These are phyloP conservation scores for Zosterops hypoxanthus DNA, from an alignment of 2,113 vertebrate genomes.

Conservation along the genomic window DNA sequence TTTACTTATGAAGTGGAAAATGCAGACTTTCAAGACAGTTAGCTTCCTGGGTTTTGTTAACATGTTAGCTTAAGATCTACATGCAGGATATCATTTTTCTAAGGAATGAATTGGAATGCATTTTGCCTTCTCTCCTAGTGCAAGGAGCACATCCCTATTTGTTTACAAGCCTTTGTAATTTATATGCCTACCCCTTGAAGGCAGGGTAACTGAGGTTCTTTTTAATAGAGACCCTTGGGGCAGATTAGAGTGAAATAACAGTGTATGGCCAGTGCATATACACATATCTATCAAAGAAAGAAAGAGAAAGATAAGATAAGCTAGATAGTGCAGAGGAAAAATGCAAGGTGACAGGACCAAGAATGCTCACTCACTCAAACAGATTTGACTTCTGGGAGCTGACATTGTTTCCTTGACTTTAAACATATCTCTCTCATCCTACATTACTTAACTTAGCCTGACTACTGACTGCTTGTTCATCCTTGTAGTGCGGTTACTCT, in stretches of 20 bases:
- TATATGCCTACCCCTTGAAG: neutral
- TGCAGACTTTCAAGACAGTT: neutral
- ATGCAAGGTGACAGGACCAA: neutral
- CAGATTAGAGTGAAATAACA: neutral
- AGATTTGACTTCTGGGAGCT: neutral
- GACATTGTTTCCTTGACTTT: neutral
- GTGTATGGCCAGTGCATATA: neutral
- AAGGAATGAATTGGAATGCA: neutral
- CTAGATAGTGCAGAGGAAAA: neutral
- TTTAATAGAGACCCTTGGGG: neutral
- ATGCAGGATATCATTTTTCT: rapidly evolving
- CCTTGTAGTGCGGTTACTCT: neutral
- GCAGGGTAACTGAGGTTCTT: neutral
- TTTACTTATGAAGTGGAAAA: neutral
- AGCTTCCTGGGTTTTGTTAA: neutral
- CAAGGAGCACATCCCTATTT: neutral
- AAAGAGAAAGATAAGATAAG: neutral
- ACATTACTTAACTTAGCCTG: neutral
- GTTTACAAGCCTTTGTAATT: neutral
- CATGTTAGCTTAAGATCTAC: neutral
- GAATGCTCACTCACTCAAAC: neutral
- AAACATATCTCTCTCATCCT: neutral
- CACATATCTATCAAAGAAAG: neutral
- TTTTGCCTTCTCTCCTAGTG: neutral
- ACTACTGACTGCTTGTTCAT: neutral